Evolutionary conservation across 2,113 vertebrate species (phyloP).

Genomic region (Megaptera novaeangliae): DNA sequence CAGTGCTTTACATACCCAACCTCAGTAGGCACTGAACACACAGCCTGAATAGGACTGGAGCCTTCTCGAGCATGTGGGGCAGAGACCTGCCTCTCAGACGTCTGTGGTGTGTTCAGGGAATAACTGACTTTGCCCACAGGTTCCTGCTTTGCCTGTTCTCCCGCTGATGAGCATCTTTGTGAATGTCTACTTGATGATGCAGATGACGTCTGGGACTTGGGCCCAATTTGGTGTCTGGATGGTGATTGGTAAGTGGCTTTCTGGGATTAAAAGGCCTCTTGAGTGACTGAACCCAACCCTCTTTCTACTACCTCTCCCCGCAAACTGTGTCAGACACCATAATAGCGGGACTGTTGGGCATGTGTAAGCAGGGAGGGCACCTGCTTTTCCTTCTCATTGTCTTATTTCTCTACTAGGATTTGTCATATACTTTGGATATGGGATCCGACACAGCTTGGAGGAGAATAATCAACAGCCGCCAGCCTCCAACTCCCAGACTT

Average conservation of each 20-base stretch:
- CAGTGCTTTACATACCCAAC: no score
- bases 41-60: background rate
- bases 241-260: constrained; percentile 80
- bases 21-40: background rate
- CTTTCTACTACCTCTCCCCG: background rate
- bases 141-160: constrained; percentile 88
- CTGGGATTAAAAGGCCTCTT: background rate
- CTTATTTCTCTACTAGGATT: constrained; percentile 81
- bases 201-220: constrained; percentile 86
- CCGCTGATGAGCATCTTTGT: constrained; percentile 89
- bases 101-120: accelerated
- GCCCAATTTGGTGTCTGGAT: constrained; percentile 87
- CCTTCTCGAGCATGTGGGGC: no score
- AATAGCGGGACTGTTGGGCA: background rate
- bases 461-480: background rate
- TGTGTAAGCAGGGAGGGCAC: background rate
- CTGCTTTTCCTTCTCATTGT: background rate
- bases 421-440: constrained; percentile 89
- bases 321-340: background rate
- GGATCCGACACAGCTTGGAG: constrained; percentile 88
- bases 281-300: accelerated
- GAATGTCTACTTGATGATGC: constrained; percentile 94
- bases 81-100: accelerated
- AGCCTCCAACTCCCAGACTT: background rate
- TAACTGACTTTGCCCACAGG: constrained; percentile 77